Percentiles rank a stretch among this genome's conserved stretches.
Evolutionary conservation across 2,797 vertebrate species (phyloP).

Genomic region (Cyclura pinguis): DNA sequence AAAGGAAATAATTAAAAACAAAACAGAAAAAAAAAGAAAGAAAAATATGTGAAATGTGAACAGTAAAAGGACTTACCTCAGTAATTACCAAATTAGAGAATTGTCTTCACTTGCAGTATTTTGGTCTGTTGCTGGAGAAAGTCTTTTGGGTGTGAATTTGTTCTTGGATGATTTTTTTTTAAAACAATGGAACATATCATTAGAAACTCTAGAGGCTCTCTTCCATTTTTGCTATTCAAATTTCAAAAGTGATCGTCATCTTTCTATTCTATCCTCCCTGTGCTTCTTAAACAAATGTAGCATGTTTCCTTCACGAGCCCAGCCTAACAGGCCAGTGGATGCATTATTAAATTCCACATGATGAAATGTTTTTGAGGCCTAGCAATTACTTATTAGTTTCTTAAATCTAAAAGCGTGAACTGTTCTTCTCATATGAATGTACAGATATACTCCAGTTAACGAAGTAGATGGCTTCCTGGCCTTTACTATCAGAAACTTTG

Average conservation of each 20-base stretch:
- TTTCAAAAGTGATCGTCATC: no score
- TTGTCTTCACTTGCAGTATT: not conserved
- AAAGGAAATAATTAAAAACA: not conserved
- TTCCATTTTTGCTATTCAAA: not conserved
- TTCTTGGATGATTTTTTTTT: no score
- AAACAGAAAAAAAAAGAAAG: no score
- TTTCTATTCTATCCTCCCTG: slow-evolving; percentile 9
- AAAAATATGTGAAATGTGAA: not conserved
- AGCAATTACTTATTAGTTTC: not conserved
- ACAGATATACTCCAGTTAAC: no score
- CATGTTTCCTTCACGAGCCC: slow-evolving; percentile 48
- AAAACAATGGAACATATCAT: not conserved
- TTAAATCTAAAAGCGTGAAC: not conserved
- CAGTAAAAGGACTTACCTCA: not conserved
- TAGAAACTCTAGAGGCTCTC: not conserved
- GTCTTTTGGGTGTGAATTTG: not conserved
- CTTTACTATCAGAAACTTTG: no score
- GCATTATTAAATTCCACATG: slow-evolving; percentile 32
- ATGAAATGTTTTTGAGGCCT: slow-evolving; percentile 34
- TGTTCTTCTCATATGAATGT: not conserved
- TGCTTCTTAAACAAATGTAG: not conserved
- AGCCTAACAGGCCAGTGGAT: not conserved
- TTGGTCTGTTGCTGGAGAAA: not conserved
- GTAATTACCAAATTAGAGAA: not conserved
- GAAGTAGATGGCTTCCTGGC: no score